Base-by-base conservation (phyloP, 2,797 vertebrate species). In the Sylvia borin region DNA sequence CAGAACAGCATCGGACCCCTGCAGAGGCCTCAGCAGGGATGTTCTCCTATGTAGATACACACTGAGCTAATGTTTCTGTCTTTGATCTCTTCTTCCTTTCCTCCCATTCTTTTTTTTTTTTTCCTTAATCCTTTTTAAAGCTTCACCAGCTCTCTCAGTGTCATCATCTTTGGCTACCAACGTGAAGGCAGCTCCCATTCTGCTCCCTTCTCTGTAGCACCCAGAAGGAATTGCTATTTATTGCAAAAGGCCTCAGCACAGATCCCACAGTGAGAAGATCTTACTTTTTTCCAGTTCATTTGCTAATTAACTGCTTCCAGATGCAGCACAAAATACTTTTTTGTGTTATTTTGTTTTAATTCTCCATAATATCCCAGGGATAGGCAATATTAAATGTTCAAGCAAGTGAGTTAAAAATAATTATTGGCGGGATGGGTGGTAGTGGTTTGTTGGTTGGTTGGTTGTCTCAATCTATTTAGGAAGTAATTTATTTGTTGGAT, bases 291-390 rank as follows among this genome's bases (percentile, higher is more conserved):
- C 90, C 79, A 82, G 81, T 65, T 92, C 83, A 92, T 96, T 97
- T 95, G 60, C 83, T 91, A 93, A 95, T 96, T 95, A 97, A 95
- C 88, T 93, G 91, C 81, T 95, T 95, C 51, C 93, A 93, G 95
- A 92, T 86, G 86, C 75, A 67, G 47, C 34, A 61, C 75, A 91
- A 97, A 97, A 87, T 79, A 75, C 75, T 87, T 94, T 36, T 34
- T 16, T 38, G 80, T 51, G 51, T 36, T 93, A 16, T 68, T 73
- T 55, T 79, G 54, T 75, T 58, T 85, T 50, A 86, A 82, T 67
- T 76, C 74, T 86, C 57, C 26, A 8, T 68, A 74, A 83, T 93
- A 95, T 86, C 92, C 79, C 13, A 11, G 72, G 87, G 76, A 65
- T 47, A 40, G 60, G 70, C 38, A 74, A 87, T 86, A 80, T 73